Conservation (phyloP, 2,113 vertebrate species). For the Alexandromys fortis region DNA sequence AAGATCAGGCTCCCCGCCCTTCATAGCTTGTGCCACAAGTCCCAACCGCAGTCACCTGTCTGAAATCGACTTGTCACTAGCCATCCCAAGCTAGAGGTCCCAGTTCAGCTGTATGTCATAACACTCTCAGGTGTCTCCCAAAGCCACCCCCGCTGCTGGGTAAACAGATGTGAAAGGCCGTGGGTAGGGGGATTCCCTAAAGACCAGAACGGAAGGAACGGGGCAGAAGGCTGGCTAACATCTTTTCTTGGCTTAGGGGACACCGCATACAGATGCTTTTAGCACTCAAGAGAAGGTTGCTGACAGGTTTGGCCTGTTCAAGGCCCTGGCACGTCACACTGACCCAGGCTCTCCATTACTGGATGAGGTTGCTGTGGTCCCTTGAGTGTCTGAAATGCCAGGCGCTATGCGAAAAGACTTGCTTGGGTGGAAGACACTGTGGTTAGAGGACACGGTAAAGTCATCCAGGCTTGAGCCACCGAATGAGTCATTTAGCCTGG, state of each 20-base stretch:
- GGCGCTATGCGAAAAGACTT: background rate
- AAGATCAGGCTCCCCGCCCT: background rate
- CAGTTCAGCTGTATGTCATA: background rate
- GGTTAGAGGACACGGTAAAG: background rate
- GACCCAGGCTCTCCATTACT: background rate
- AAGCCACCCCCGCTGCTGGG: background rate
- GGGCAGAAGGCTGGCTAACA: background rate
- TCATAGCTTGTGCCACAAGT: background rate
- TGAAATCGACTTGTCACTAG: background rate
- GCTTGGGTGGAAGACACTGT: background rate
- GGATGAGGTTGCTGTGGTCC: background rate
- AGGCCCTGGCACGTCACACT: background rate
- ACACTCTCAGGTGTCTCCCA: background rate
- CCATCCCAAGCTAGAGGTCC: background rate
- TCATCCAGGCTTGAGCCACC: background rate
- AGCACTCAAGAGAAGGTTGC: background rate
- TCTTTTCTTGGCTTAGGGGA: conserved; percentile 7
- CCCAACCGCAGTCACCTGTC: background rate
- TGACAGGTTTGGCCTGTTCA: background rate
- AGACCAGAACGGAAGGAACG: background rate
- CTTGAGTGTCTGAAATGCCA: background rate
- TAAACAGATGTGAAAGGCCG: background rate
- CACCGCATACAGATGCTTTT: background rate
- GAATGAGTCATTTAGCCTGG: background rate
- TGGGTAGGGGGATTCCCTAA: background rate